phyloP scores from a whole-genome alignment of 2,113 vertebrate genomes.

The Formicarius rufipectus region DNA sequence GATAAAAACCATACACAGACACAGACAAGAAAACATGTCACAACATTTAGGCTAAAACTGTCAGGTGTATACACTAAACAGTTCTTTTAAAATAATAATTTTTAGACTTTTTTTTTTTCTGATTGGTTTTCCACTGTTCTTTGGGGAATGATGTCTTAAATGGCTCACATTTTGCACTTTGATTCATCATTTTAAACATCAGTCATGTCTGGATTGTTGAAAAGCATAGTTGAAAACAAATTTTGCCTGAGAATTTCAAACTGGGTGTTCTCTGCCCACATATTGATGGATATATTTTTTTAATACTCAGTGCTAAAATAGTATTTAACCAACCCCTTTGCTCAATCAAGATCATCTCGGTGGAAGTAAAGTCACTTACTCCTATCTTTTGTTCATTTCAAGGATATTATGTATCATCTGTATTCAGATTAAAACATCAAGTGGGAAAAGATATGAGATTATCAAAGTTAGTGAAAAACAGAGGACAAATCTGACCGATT shows the following conservation, averaged over 20 bases:
- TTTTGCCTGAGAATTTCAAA: conserved; percentile 27
- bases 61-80: background rate
- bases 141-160: conserved; percentile 13
- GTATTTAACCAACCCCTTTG: background rate
- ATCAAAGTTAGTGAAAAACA: background rate
- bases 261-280: conserved; percentile 26
- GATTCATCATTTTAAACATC: conserved; percentile 23
- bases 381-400: background rate
- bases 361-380: background rate
- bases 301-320: background rate
- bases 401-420: background rate
- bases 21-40: background rate
- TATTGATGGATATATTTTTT: background rate
- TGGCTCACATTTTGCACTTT: conserved; percentile 7
- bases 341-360: background rate
- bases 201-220: conserved; percentile 25
- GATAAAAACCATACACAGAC: background rate
- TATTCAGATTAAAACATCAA: background rate
- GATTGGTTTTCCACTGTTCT: background rate
- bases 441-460: background rate
- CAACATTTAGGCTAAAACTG: background rate
- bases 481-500: background rate
- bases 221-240: background rate
- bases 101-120: background rate
- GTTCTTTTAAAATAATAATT: background rate